These are phyloP conservation scores for Cosmopolites sordidus DNA, from an alignment of 2,888 invertebrate genomes.

Conservation along the genomic window DNA sequence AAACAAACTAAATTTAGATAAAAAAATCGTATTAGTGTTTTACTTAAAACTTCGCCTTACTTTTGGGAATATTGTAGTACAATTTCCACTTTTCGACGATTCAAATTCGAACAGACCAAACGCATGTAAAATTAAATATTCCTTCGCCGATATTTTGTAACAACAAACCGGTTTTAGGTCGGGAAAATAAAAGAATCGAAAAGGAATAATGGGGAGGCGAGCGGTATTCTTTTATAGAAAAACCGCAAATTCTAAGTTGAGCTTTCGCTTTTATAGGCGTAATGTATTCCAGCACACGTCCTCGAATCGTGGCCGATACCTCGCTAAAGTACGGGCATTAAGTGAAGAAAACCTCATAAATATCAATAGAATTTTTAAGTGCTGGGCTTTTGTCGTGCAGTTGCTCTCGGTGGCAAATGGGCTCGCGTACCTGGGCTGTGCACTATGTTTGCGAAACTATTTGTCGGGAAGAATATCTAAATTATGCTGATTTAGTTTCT, in stretches of 20 bases:
- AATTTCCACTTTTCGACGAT: too few species aligned
- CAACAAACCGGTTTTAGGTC: slow-evolving; percentile 8
- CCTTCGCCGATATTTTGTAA: background rate
- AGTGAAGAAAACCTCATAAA: slow-evolving; percentile 38
- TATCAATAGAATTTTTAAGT: slow-evolving; percentile 40
- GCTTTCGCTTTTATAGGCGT: slow-evolving; percentile 35
- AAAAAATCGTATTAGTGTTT: too few species aligned
- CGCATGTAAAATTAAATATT: slow-evolving; percentile 3
- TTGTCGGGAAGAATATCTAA: slow-evolving; percentile 1
- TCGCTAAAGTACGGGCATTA: slow-evolving; percentile 34
- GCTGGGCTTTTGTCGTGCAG: slow-evolving; percentile 32
- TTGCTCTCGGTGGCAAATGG: slow-evolving; percentile 20
- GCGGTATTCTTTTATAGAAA: slow-evolving; percentile 9
- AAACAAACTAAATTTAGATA: too few species aligned
- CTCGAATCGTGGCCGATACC: slow-evolving; percentile 37
- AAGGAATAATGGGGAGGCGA: too few species aligned
- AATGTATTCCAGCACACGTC: slow-evolving; percentile 40
- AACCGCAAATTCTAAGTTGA: slow-evolving; percentile 28
- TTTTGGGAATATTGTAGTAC: too few species aligned
- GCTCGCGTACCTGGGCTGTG: slow-evolving; percentile 8
- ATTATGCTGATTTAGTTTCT: background rate
- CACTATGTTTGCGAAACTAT: slow-evolving; percentile 16
- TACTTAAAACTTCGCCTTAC: too few species aligned
- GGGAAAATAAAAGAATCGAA: slow-evolving; percentile 9
- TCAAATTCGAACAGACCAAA: too few species aligned